A percentile compares a stretch with the other conserved stretches of the same genome.
Conservation (phyloP, 2,113 vertebrate genomes). For the Tyrannus savana region DNA sequence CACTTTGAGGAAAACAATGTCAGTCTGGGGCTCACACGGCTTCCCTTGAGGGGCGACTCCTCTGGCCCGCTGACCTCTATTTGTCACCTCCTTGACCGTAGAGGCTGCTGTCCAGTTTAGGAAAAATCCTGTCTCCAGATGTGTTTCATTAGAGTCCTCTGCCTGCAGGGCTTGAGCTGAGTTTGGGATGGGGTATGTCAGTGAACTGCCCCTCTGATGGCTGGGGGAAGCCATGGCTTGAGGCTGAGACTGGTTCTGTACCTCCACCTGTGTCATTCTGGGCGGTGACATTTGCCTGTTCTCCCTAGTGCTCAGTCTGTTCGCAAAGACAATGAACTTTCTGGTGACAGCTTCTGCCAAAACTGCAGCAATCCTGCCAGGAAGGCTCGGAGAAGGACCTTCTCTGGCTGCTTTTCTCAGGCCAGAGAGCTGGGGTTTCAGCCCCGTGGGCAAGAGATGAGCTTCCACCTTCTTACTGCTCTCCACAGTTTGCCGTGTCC, state of each 20-base stretch:
- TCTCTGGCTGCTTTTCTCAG: not conserved
- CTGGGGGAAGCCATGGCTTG: not conserved
- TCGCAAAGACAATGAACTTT: not conserved
- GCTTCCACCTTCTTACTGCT: not conserved
- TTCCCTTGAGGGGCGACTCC: not conserved
- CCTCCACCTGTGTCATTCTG: not conserved
- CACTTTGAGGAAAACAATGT: constrained; percentile 86
- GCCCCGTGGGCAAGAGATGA: not conserved
- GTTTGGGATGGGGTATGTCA: not conserved
- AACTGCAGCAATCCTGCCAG: rapidly evolving
- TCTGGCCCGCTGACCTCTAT: not conserved
- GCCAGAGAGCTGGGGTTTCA: not conserved
- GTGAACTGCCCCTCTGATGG: not conserved
- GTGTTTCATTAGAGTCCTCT: not conserved
- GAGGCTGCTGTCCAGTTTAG: not conserved
- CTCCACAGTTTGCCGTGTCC: not conserved
- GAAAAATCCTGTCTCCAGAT: not conserved
- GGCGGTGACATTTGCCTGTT: not conserved
- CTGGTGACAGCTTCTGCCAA: not conserved
- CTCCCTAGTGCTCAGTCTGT: not conserved
- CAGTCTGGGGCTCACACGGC: constrained; percentile 71
- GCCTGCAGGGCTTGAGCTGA: not conserved
- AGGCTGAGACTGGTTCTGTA: not conserved
- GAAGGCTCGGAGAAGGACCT: not conserved
- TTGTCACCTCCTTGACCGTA: not conserved